Percentiles rank a stretch among this genome's conserved stretches.
These are phyloP conservation scores for Phymastichus coffea DNA, from an alignment of 1,140 invertebrate genomes.

Conservation along the genomic window DNA sequence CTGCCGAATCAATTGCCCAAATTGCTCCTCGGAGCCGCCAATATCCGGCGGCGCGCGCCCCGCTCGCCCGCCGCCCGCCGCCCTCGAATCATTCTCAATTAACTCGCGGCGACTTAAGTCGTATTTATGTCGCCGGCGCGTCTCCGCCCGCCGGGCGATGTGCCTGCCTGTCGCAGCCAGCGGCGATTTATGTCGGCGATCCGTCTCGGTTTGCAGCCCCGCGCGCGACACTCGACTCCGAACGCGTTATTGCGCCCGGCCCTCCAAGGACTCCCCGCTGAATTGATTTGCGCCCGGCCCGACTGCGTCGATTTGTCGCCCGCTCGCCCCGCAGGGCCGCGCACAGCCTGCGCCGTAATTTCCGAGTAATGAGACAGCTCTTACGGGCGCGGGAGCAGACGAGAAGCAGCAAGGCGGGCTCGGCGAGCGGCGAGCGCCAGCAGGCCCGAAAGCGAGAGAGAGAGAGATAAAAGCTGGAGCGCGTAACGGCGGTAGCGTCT, in stretches of 20 bases:
- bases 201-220: constrained; percentile 43
- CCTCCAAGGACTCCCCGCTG: neutral
- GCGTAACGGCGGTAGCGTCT: constrained; percentile 23
- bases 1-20: constrained; percentile 32
- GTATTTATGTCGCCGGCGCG: constrained; percentile 46
- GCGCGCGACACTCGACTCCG: neutral
- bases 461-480: constrained; percentile 20
- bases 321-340: too few relatives aligned
- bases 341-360: constrained; percentile 29
- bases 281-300: neutral
- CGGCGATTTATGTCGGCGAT: constrained; percentile 47
- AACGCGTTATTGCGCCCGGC: too few relatives aligned
- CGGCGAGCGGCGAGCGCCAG: too few relatives aligned
- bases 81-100: constrained; percentile 51
- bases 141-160: constrained; percentile 36
- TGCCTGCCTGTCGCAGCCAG: too few relatives aligned
- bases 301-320: too few relatives aligned
- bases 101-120: constrained; percentile 43
- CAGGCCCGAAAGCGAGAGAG: neutral
- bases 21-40: neutral
- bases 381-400: constrained; percentile 14
- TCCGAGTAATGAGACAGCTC: constrained; percentile 27
- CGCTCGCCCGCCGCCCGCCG: too few relatives aligned
- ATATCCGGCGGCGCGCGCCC: neutral
- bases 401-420: too few relatives aligned